A percentile compares a stretch with the other conserved stretches of the same genome.
These are phyloP conservation scores for Trinorchestia longiramus DNA, from an alignment of 1,140 invertebrate species.

Conservation along the genomic window DNA sequence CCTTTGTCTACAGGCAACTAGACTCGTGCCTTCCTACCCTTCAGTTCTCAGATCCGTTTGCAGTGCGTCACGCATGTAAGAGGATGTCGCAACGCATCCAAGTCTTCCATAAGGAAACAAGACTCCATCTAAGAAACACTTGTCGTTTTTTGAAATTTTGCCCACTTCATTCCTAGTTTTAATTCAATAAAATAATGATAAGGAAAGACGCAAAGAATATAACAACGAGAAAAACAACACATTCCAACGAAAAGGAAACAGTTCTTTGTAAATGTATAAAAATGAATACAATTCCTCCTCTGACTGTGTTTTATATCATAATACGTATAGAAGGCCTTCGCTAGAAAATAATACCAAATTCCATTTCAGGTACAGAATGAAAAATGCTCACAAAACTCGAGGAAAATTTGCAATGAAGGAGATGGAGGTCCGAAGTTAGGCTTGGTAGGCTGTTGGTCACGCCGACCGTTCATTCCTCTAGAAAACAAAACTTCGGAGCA, in stretches of 20 bases:
- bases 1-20: neutral
- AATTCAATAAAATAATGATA: neutral
- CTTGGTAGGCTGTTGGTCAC: neutral
- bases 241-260: neutral
- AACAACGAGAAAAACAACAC: neutral
- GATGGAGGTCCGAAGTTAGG: neutral
- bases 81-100: neutral
- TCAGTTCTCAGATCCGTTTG: neutral
- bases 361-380: neutral
- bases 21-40: neutral
- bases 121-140: neutral
- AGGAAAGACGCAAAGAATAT: neutral
- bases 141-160: neutral
- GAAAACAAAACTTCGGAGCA: constrained; percentile 7
- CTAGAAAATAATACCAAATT: neutral
- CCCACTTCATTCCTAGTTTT: neutral
- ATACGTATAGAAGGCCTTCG: neutral
- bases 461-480: constrained; percentile 5
- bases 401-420: neutral
- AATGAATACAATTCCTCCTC: neutral
- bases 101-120: neutral
- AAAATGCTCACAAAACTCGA: neutral
- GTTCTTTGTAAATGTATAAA: neutral
- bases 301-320: neutral
- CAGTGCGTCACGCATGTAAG: neutral